Evolutionary conservation across 1,140 invertebrate genomes (phyloP), one percentile per base, ranked within the genome.

Genomic region (Drosophila rufa): DNA sequence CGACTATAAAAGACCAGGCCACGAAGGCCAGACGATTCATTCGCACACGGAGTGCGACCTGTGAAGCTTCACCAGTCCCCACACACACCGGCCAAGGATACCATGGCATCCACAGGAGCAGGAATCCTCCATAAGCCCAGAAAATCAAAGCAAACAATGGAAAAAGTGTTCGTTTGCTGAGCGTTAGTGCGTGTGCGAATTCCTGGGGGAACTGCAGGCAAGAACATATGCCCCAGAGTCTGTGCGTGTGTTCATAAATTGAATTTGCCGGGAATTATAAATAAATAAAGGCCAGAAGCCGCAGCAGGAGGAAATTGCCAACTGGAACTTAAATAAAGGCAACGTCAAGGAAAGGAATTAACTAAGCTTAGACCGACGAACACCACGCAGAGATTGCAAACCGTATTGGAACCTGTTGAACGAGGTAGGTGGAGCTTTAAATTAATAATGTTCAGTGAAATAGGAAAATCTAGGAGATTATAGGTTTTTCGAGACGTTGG

Each of bases 1-100:
- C 30, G 45, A 59, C 65, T 89, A 89, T 89, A 89, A 90, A 89
- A 89, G 82, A 60, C 50, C 48, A 25, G 43, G 33, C 50, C 43
- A 45, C 36, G 47, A 70, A 46, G 27, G 62, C 12, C 67, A 74
- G 27, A 22, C 67, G 65, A 50, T 76, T 90, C 79, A 89, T 90
- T 89, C 85, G 70, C 67, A 62, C 62, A 51, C 62, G 50, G 60
- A 46, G 65, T 46, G 59, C 78, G 55, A 65, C 57, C 56, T 38
- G 30, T 14, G 7, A 51, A 80, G 51, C 47, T 43, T 38, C 33
- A 43, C 42, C 53, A 25, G 17, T 38, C 25, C 59, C 40, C 36
- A 55, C 65, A 36, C 43, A 69, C 67, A 69, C n/a, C 46, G 25
- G 43, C 45, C 47, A 65, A 40, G 33, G 53, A 71, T 43, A 71